phyloP scores from a whole-genome alignment of 2,797 vertebrate species.

The Mionectes olivaceus region DNA sequence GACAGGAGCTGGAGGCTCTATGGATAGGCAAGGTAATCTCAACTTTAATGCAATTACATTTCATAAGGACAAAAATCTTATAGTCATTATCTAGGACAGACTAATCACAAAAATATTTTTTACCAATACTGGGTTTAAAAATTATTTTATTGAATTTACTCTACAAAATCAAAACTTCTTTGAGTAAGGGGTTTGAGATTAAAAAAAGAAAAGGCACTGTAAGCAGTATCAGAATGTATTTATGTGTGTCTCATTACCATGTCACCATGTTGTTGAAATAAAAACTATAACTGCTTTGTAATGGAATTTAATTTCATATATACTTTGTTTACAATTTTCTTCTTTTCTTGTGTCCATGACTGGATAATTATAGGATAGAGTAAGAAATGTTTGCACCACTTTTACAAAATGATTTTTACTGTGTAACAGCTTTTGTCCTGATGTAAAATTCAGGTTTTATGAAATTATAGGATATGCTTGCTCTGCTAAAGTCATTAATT shows the following conservation, averaged over 20 bases:
- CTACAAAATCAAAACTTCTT: conserved; percentile 10
- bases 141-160: conserved; percentile 34
- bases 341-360: conserved; percentile 54
- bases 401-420: conserved; percentile 37
- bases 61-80: not conserved
- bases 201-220: not conserved
- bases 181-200: not conserved
- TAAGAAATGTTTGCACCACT: conserved; percentile 34
- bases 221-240: not conserved
- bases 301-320: conserved; percentile 49
- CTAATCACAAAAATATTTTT: not conserved
- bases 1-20: not conserved
- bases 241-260: conserved; percentile 9
- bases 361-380: conserved; percentile 44
- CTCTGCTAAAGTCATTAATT: conserved; percentile 32
- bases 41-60: not conserved
- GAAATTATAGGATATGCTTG: not conserved
- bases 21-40: not conserved
- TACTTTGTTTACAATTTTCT: conserved; percentile 16
- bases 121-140: not conserved
- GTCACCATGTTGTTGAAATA: conserved; percentile 51
- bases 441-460: conserved; percentile 21
- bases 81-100: not conserved
- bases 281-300: conserved; percentile 42
- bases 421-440: conserved; percentile 32